These are phyloP conservation scores for Poecilia wingei DNA, from an alignment of 2,797 vertebrate species.

Conservation along the genomic window DNA sequence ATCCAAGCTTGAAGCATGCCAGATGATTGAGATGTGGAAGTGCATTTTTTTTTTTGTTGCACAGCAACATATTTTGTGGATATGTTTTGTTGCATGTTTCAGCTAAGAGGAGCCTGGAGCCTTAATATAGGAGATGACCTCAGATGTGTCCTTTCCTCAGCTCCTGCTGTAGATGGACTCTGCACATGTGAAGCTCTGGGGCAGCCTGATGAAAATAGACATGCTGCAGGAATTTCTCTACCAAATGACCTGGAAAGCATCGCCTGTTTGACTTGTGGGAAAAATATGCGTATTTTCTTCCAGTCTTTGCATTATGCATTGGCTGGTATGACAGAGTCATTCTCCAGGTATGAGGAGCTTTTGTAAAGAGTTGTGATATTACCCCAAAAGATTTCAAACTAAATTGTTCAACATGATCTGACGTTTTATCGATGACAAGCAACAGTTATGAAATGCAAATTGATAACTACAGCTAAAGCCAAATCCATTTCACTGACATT, in stretches of 20 bases:
- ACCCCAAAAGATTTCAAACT: background rate
- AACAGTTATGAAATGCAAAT: background rate
- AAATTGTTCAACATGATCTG: background rate
- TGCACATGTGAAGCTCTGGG: conserved; percentile 70
- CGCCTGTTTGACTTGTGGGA: conserved; percentile 65
- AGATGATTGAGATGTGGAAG: background rate
- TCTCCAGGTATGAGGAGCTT: background rate
- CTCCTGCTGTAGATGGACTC: conserved; percentile 73
- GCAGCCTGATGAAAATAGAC: conserved; percentile 79
- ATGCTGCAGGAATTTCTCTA: conserved; percentile 79
- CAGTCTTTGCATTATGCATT: background rate
- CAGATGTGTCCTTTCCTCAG: conserved; percentile 74
- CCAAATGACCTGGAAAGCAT: conserved; percentile 82
- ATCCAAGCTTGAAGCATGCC: background rate
- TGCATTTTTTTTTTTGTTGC: conserved; percentile 39
- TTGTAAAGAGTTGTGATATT: background rate
- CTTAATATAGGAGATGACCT: conserved; percentile 82
- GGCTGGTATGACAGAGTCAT: background rate
- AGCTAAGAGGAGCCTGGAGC: conserved; percentile 67
- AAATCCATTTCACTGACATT: background rate
- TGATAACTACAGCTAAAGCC: background rate
- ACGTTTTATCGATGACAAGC: background rate
- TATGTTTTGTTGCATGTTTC: conserved; percentile 18
- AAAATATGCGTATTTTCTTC: conserved; percentile 57
- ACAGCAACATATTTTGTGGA: conserved; percentile 26